A percentile compares a stretch with the other conserved stretches of the same genome.
Evolutionary conservation across 2,113 vertebrate species (phyloP).

Genomic region (Malurus elegans): DNA sequence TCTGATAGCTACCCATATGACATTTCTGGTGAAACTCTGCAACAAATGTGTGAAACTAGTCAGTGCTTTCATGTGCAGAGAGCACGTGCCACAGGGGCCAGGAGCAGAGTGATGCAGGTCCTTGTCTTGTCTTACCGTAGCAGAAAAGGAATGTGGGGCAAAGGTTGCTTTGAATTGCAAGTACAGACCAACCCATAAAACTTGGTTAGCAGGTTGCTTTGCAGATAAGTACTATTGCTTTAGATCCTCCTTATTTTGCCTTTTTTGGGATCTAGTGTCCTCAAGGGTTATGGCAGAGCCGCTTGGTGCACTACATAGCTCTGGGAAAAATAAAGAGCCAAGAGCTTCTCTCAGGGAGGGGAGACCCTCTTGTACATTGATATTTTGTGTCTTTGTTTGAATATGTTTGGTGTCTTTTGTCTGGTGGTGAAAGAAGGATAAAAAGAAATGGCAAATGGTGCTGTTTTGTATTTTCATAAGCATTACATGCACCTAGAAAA

Average conservation of each 20-base stretch:
- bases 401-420: neutral
- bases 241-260: neutral
- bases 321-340: neutral
- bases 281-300: neutral
- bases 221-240: neutral
- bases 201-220: neutral
- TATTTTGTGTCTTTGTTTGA: neutral
- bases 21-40: conserved; percentile 7
- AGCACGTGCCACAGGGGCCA: neutral
- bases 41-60: neutral
- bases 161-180: neutral
- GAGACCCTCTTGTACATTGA: neutral
- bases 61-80: neutral
- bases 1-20: neutral
- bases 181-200: neutral
- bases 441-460: neutral
- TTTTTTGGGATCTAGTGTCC: neutral
- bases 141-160: neutral
- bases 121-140: neutral
- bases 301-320: neutral
- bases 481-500: neutral
- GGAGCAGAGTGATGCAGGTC: neutral
- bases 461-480: neutral
- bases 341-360: neutral
- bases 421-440: neutral